phyloP scores from a whole-genome alignment of 1,140 invertebrate species.

The Himalopsyche phryganea region DNA sequence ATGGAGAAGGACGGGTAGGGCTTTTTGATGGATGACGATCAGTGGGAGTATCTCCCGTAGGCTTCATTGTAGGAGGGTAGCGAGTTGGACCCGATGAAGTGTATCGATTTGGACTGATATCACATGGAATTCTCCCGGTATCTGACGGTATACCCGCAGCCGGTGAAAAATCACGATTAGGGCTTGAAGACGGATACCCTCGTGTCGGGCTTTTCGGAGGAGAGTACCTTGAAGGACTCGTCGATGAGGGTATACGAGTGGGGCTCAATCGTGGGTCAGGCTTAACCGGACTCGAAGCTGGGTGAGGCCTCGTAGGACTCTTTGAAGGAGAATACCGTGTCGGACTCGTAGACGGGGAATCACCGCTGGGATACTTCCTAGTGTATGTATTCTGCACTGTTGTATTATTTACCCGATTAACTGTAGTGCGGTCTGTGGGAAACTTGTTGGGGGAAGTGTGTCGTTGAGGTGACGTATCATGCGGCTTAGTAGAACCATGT shows the following conservation, averaged over 20 bases:
- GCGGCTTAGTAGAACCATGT: not conserved
- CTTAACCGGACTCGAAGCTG: too few relatives aligned
- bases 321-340: not conserved
- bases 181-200: too few relatives aligned
- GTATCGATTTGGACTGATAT: too few relatives aligned
- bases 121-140: too few relatives aligned
- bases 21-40: constrained; percentile 7
- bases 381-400: not conserved
- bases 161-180: not conserved
- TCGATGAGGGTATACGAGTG: too few relatives aligned
- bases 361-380: not conserved
- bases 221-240: not conserved
- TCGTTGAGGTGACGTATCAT: not conserved
- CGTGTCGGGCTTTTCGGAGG: not conserved
- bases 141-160: too few relatives aligned
- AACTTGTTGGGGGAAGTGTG: constrained; percentile 15
- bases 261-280: too few relatives aligned
- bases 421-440: not conserved
- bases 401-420: not conserved
- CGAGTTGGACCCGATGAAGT: not conserved
- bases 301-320: constrained; percentile 8
- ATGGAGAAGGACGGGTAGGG: constrained; percentile 7
- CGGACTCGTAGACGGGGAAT: not conserved
- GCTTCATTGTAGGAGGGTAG: constrained; percentile 1
- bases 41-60: constrained; percentile 5